phyloP scores from a whole-genome alignment of 2,888 invertebrate species.

The Augochlorella aurata region DNA sequence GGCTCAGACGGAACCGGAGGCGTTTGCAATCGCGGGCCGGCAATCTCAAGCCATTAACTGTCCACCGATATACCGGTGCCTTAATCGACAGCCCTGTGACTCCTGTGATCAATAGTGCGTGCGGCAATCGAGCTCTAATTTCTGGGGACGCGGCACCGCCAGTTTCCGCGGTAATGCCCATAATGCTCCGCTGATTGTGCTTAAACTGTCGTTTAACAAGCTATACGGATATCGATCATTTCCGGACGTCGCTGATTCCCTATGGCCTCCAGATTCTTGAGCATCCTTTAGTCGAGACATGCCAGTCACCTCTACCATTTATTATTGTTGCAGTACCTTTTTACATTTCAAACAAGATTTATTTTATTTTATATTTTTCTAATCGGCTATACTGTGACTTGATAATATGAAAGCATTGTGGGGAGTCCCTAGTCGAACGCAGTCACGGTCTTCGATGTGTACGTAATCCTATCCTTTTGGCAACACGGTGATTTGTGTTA shows the following conservation, averaged over 20 bases:
- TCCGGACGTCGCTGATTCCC: slow-evolving; percentile 29
- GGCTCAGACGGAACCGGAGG: slow-evolving; percentile 59
- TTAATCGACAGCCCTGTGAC: slow-evolving; percentile 64
- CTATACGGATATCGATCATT: slow-evolving; percentile 63
- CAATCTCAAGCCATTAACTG: slow-evolving; percentile 66
- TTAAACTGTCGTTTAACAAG: slow-evolving; percentile 68
- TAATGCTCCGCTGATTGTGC: slow-evolving; percentile 59
- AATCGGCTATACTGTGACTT: too few relatives aligned
- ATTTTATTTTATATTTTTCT: too few relatives aligned
- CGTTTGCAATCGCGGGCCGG: slow-evolving; percentile 51
- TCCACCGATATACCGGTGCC: slow-evolving; percentile 58
- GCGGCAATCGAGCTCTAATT: slow-evolving; percentile 59
- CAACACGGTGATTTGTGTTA: too few relatives aligned
- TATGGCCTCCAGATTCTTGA: background rate
- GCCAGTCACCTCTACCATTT: background rate
- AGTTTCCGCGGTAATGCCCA: slow-evolving; percentile 63
- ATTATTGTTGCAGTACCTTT: too few relatives aligned
- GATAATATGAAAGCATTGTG: too few relatives aligned
- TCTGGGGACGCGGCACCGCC: slow-evolving; percentile 57
- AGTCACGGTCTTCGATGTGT: too few relatives aligned
- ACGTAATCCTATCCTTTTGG: too few relatives aligned
- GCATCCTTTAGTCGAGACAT: background rate
- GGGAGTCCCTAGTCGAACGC: too few relatives aligned
- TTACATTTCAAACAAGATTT: too few relatives aligned
- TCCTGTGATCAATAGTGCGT: slow-evolving; percentile 65